A percentile compares a stretch with the other conserved stretches of the same genome.
These are phyloP conservation scores for Bufo gargarizans DNA, from an alignment of 2,113 vertebrate species.

Conservation along the genomic window DNA sequence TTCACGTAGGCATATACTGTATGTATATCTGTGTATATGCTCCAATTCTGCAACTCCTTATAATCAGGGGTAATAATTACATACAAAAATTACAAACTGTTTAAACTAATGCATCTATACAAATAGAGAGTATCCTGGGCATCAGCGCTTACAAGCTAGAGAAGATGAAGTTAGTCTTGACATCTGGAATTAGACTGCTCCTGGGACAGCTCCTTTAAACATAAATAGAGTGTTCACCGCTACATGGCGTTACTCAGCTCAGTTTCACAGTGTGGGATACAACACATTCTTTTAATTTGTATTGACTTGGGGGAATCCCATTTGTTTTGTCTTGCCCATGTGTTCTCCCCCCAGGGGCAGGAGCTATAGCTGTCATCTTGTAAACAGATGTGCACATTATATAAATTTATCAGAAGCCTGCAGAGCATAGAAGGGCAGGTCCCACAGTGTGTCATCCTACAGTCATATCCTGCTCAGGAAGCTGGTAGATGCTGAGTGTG, in stretches of 20 bases:
- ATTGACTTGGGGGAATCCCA: background rate
- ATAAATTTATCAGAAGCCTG: background rate
- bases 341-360: background rate
- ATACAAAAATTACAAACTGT: background rate
- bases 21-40: background rate
- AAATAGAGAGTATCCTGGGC: background rate
- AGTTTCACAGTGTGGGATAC: background rate
- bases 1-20: background rate
- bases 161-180: too few relatives aligned
- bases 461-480: conserved; percentile 14
- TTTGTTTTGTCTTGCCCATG: conserved; percentile 41
- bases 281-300: conserved; percentile 8
- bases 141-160: too few relatives aligned
- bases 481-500: background rate
- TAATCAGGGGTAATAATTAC: background rate
- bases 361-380: conserved; percentile 19
- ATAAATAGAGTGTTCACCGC: background rate
- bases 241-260: background rate
- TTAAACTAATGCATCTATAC: background rate
- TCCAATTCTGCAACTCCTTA: background rate
- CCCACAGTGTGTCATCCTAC: background rate
- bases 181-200: background rate
- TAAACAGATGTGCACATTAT: conserved; percentile 46
- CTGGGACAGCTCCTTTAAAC: too few relatives aligned
- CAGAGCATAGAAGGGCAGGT: background rate